Conservation (phyloP, 2,888 invertebrate genomes). For the Mesorhabditis sp. region DNA sequence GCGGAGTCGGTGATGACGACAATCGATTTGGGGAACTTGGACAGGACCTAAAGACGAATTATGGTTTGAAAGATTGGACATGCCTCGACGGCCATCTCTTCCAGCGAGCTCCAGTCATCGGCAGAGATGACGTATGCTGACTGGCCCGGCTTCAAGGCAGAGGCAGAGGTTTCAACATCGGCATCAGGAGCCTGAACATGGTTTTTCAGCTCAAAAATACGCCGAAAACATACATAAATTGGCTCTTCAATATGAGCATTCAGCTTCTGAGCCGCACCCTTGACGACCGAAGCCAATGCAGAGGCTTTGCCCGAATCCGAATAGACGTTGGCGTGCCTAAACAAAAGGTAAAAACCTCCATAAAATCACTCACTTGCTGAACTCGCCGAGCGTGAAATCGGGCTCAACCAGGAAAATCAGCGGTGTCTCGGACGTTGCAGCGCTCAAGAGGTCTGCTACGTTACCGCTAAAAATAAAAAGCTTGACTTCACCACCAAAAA, state of each 20-base stretch:
- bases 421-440: conserved; percentile 30
- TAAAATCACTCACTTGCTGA: conserved; percentile 5
- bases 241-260: background rate
- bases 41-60: conserved; percentile 15
- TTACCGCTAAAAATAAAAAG: conserved; percentile 7
- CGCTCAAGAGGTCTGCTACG: conserved; percentile 20
- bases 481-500: conserved; percentile 7
- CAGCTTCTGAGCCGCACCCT: conserved; percentile 12
- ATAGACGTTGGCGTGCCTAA: conserved; percentile 26
- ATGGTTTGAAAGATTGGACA: background rate
- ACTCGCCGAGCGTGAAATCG: conserved; percentile 35
- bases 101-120: conserved; percentile 34
- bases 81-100: conserved; percentile 24
- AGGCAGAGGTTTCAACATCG: conserved; percentile 21
- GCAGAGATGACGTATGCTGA: conserved; percentile 32
- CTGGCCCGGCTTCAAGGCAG: conserved; percentile 21
- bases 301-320: conserved; percentile 20
- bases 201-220: background rate
- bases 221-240: background rate
- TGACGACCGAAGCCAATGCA: conserved; percentile 27
- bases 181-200: conserved; percentile 19
- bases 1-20: conserved; percentile 30
- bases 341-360: conserved; percentile 21
- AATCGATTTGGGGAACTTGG: conserved; percentile 24
- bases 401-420: conserved; percentile 37